These are phyloP conservation scores for Microcebus tavaratra DNA, from an alignment of 2,113 vertebrate genomes.

Conservation along the genomic window DNA sequence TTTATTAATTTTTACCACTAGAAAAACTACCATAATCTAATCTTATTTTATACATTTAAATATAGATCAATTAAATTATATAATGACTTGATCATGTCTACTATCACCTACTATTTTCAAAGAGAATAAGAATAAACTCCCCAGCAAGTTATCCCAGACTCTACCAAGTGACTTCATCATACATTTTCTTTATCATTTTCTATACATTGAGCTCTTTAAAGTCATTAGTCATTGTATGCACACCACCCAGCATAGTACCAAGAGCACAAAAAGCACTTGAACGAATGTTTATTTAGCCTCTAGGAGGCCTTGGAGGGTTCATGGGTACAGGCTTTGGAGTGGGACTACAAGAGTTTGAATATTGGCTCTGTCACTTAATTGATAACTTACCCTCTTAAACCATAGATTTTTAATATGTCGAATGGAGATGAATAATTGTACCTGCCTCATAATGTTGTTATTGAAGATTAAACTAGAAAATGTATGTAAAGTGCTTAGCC, in stretches of 20 bases:
- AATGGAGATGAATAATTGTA: not conserved
- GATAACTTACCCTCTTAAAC: not conserved
- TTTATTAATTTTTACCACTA: not conserved
- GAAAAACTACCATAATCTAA: not conserved
- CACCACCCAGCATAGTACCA: not conserved
- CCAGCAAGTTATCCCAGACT: not conserved
- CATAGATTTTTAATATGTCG: not conserved
- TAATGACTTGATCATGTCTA: not conserved
- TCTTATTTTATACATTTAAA: not conserved
- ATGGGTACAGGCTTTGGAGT: not conserved
- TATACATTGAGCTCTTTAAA: not conserved
- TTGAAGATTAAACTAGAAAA: not conserved
- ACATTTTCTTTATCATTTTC: not conserved
- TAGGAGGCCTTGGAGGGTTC: not conserved
- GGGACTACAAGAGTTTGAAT: not conserved
- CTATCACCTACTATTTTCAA: not conserved
- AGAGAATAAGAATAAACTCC: not conserved
- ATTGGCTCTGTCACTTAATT: not conserved
- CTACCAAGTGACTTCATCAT: not conserved
- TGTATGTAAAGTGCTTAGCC: not conserved
- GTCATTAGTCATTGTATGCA: not conserved
- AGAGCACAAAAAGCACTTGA: not conserved
- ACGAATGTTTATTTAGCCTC: not conserved
- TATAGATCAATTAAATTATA: not conserved
- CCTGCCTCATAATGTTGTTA: not conserved